These are phyloP conservation scores for Drosophila sucinea DNA, from an alignment of 1,140 invertebrate genomes.

Conservation along the genomic window DNA sequence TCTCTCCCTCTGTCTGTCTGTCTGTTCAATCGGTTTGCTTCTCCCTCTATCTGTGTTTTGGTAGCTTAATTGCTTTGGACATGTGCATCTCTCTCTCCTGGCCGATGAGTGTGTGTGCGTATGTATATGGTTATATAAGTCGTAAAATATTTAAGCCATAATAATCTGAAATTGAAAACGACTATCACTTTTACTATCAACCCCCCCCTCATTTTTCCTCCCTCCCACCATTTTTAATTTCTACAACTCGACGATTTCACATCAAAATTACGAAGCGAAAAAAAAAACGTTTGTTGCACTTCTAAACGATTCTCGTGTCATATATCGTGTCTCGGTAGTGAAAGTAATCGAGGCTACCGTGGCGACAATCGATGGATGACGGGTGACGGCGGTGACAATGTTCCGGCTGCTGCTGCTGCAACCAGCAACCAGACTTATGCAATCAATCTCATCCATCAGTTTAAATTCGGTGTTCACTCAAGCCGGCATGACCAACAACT, in stretches of 20 bases:
- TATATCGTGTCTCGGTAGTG: conserved; percentile 36
- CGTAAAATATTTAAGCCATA: conserved; percentile 81
- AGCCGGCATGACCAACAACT: conserved; percentile 62
- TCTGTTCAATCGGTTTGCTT: background rate
- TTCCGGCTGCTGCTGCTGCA: conserved; percentile 34
- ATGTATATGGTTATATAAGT: conserved; percentile 75
- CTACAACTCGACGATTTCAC: conserved; percentile 4
- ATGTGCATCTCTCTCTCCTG: conserved; percentile 32
- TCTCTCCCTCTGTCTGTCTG: conserved; percentile 9
- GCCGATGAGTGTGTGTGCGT: conserved; percentile 26
- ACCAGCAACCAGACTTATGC: conserved; percentile 45
- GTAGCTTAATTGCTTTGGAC: conserved; percentile 75
- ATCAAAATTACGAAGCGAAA: conserved; percentile 61
- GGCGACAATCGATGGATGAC: conserved; percentile 26
- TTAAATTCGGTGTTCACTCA: conserved; percentile 8
- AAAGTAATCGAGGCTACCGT: conserved; percentile 45
- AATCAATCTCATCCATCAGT: conserved; percentile 68
- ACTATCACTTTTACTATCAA: conserved; percentile 80
- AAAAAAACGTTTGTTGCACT: conserved; percentile 55
- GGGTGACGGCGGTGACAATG: conserved; percentile 64
- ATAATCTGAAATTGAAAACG: conserved; percentile 78
- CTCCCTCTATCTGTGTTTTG: conserved; percentile 48
- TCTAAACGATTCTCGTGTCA: conserved; percentile 67
- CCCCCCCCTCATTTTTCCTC: conserved; percentile 3
- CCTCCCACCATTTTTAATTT: background rate